A percentile compares a stretch with the other conserved stretches of the same genome.
phyloP scores from a whole-genome alignment of 2,888 invertebrate genomes.

The Phortica okadai region DNA sequence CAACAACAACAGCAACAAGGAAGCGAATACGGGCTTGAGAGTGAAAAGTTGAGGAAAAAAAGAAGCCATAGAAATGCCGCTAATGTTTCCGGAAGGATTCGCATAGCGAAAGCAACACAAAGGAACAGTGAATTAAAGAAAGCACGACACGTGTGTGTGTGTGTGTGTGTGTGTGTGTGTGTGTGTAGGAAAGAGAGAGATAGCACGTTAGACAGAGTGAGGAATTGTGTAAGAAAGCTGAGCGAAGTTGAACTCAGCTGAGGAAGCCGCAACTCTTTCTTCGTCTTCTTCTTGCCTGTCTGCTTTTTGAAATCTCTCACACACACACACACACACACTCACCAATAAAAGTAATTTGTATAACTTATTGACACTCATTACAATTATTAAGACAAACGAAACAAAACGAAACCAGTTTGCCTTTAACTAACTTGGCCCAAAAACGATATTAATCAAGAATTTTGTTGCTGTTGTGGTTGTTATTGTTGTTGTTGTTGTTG shows the following conservation, averaged over 20 bases:
- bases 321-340: background rate
- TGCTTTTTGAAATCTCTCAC: background rate
- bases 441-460: no score
- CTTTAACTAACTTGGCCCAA: no score
- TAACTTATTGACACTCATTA: background rate
- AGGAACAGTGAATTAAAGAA: background rate
- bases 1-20: background rate
- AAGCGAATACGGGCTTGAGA: background rate
- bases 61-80: conserved; percentile 16
- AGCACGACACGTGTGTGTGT: no score
- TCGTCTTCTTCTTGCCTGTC: no score
- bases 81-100: conserved; percentile 19
- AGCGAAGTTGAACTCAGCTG: no score
- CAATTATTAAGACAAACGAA: background rate
- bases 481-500: background rate
- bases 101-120: background rate
- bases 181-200: no score
- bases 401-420: background rate
- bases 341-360: background rate
- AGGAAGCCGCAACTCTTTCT: no score
- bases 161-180: no score
- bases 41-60: background rate
- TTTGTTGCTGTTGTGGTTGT: background rate
- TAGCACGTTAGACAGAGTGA: no score
- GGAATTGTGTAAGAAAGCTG: no score